A percentile compares a stretch with the other conserved stretches of the same genome.
Conservation (phyloP, 2,888 invertebrate genomes). For the Hypselothyrea guttata region DNA sequence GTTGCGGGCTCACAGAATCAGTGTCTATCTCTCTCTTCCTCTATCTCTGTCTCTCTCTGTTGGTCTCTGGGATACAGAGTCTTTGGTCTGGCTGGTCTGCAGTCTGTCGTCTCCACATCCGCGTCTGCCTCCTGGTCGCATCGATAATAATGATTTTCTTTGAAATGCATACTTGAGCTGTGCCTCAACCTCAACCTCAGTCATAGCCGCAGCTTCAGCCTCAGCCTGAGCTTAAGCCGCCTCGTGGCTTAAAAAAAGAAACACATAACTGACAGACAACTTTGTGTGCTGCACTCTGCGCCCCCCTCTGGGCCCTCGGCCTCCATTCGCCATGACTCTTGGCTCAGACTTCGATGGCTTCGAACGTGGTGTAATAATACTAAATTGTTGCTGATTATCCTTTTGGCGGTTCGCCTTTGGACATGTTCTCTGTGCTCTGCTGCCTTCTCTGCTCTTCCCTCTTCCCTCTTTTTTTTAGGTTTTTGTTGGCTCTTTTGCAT, state of each 20-base stretch:
- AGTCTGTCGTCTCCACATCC: slow-evolving; percentile 30
- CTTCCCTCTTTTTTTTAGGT: slow-evolving; percentile 27
- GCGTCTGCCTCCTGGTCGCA: slow-evolving; percentile 51
- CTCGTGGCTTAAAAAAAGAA: slow-evolving; percentile 35
- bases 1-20: slow-evolving; percentile 15
- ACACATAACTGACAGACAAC: slow-evolving; percentile 67
- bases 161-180: slow-evolving; percentile 72
- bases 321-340: not conserved
- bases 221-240: slow-evolving; percentile 18
- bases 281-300: slow-evolving; percentile 56
- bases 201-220: slow-evolving; percentile 12
- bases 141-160: slow-evolving; percentile 79
- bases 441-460: slow-evolving; percentile 29
- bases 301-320: not conserved
- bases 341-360: slow-evolving; percentile 63
- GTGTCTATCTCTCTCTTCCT: not conserved
- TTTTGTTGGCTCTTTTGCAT: slow-evolving; percentile 62
- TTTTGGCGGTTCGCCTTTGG: slow-evolving; percentile 80
- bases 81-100: slow-evolving; percentile 4
- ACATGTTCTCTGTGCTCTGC: slow-evolving; percentile 55
- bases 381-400: slow-evolving; percentile 83
- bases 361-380: slow-evolving; percentile 82
- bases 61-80: slow-evolving; percentile 2
- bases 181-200: slow-evolving; percentile 2
- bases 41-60: not conserved